Evolutionary conservation across 1,140 invertebrate genomes (phyloP), one percentile per base, ranked within the genome.

Genomic region (Aphidius ervi): DNA sequence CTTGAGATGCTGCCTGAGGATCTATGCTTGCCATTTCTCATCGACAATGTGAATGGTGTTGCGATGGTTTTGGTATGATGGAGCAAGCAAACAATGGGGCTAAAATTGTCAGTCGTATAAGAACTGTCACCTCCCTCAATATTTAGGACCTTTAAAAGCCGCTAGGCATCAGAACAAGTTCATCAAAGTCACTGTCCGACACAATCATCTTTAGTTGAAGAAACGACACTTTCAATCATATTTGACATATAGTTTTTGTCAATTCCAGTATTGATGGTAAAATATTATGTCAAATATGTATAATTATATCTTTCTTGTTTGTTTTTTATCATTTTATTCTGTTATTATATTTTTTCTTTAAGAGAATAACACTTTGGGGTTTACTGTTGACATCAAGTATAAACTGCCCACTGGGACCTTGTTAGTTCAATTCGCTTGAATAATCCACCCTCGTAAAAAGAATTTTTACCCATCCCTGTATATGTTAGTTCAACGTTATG

Each of bases 321-420:
- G 31, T 49, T 49, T 4, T 8, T 50, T 55, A 41, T 56, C 45
- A 46, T 40, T 16, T 39, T 39, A 47, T 39, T 59, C 60, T 68
- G 63, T 66, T 56, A 66, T 67, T 62, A 61, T 65, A 57, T 49
- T 59, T 41, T 55, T 42, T 46, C 40, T 37, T n/a, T 4, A 50
- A 31, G 23, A 31, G 23, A 31, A 31, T 31, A 31, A 52, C 49
- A 67, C 66, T 75, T 72, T 68, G 58, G 61, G 68, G 66, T 75
- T 73, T 73, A 71, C 70, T 63, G 48, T 62, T 65, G 68, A 74
- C 70, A 75, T 71, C 68, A 68, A 66, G 64, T 70, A 68, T 76
- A 79, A 79, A 77, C 72, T 76, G 74, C 65, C 77, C 76, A 71
- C 54, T 60, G 77, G 76, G 77, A 79, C 63, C 76, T 79, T 79